phyloP scores from a whole-genome alignment of 2,113 vertebrate genomes.

The Catharus bicknelli region DNA sequence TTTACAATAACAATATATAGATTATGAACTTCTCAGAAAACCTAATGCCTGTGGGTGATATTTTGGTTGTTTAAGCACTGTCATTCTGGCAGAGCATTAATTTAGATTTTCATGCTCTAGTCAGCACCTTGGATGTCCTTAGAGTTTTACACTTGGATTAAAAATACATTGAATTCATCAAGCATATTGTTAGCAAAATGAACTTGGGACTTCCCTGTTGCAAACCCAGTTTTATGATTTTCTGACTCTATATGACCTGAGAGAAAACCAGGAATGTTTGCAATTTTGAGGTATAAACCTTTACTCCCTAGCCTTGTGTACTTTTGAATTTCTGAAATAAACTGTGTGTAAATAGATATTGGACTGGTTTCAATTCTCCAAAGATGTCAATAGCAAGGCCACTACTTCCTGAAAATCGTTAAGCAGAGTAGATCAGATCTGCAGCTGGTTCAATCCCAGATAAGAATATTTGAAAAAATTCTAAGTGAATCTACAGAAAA shows the following conservation, averaged over 20 bases:
- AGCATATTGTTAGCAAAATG: constrained; percentile 61
- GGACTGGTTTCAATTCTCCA: constrained; percentile 33
- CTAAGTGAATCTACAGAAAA: constrained; percentile 1
- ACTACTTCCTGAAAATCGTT: constrained; percentile 45
- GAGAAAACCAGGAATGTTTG: constrained; percentile 38
- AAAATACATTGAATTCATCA: constrained; percentile 66
- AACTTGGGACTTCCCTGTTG: constrained; percentile 51
- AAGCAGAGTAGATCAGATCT: constrained; percentile 12
- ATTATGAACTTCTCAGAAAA: constrained; percentile 67
- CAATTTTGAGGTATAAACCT: neutral
- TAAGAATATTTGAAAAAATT: constrained; percentile 3
- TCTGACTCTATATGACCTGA: constrained; percentile 49
- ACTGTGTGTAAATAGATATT: constrained; percentile 9
- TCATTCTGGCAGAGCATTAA: constrained; percentile 62
- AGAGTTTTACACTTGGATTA: constrained; percentile 64
- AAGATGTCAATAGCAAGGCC: constrained; percentile 40
- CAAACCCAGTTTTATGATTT: constrained; percentile 51
- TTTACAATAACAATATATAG: constrained; percentile 70
- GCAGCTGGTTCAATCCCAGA: neutral
- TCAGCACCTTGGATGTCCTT: constrained; percentile 61
- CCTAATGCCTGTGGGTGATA: constrained; percentile 53
- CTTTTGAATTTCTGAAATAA: constrained; percentile 25
- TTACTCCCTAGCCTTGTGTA: neutral
- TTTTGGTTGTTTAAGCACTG: constrained; percentile 68
- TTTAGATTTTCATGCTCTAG: constrained; percentile 64